phyloP scores from a whole-genome alignment of 2,113 vertebrate species.

The Platysteira castanea region DNA sequence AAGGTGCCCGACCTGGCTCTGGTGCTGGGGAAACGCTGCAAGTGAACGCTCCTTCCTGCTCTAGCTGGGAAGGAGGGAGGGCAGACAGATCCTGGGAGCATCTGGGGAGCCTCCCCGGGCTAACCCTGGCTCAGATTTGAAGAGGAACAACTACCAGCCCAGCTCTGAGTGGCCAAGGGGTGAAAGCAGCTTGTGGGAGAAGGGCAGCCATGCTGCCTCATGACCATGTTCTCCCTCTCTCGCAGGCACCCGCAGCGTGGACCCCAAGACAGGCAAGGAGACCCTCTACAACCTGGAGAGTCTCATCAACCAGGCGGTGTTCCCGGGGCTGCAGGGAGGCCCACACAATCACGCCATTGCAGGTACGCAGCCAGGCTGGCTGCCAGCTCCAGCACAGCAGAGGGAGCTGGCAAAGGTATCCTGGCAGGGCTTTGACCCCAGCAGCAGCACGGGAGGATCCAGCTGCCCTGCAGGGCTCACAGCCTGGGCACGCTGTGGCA shows the following conservation, averaged over 20 bases:
- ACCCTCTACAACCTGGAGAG: constrained; percentile 87
- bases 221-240: not conserved
- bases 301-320: constrained; percentile 92
- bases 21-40: accelerated
- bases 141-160: not conserved
- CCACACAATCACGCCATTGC: constrained; percentile 98
- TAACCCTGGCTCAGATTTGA: not conserved
- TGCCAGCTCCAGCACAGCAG: not conserved
- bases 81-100: not conserved
- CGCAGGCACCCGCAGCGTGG: constrained; percentile 83
- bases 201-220: accelerated
- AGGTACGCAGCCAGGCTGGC: constrained; percentile 62
- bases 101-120: not conserved
- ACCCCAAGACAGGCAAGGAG: constrained; percentile 90
- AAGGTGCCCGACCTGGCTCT: constrained; percentile 67
- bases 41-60: not conserved
- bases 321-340: constrained; percentile 94
- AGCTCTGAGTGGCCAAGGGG: not conserved
- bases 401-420: not conserved
- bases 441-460: not conserved
- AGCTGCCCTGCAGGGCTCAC: not conserved
- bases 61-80: not conserved
- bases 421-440: not conserved
- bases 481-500: not conserved
- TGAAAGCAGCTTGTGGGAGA: not conserved